Evolutionary conservation across 2,797 vertebrate species (phyloP), one percentile per base, ranked within the genome.

Genomic region (Xenopus petersii): DNA sequence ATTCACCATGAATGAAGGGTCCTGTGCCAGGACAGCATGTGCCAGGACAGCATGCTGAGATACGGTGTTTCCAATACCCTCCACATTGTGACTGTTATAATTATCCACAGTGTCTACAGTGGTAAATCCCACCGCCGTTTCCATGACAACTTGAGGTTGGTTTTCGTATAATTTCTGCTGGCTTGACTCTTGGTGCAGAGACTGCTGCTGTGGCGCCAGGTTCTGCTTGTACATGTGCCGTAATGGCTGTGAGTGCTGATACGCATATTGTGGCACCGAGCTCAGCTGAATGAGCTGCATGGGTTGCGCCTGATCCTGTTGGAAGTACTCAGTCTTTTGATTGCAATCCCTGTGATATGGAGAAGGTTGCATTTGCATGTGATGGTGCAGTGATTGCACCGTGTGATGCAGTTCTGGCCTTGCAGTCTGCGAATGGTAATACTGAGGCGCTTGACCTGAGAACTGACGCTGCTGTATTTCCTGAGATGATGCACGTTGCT

Each of bases 211-310:
- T 61, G 88, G 79, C 83, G 90, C 77, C 75, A 87, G 77, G 83
- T 82, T 87, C 80, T 88, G 90, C 0, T 87, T 86, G 83, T 92
- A 93, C 67, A 92, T 75, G 61, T 90, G 82, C 55, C 89, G 77
- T 65, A 89, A 90, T 75, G 88, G 79, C 64, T 89, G 91, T 0
- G 89, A 82, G 77, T 91, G 89, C 67, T 92, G 91, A 80, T 89
- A 93, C 86, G 89, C 91, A 80, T 91, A 92, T 67, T 89, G 92
- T 69, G 91, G 85, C 77, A 89, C 59, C 9, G 91, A 82, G 72
- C 89, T 88, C 81, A 93, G 0, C 81, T 92, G 92, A 60, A 92
- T 89, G n/a, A 93, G 88, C 82, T 91, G 93, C 73, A 91, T 82
- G 33, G 89, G 80, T 8, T 90, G 91, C 2, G 85, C 73, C 26